phyloP scores from a whole-genome alignment of 2,888 invertebrate genomes.

The Seira sanloemensis region DNA sequence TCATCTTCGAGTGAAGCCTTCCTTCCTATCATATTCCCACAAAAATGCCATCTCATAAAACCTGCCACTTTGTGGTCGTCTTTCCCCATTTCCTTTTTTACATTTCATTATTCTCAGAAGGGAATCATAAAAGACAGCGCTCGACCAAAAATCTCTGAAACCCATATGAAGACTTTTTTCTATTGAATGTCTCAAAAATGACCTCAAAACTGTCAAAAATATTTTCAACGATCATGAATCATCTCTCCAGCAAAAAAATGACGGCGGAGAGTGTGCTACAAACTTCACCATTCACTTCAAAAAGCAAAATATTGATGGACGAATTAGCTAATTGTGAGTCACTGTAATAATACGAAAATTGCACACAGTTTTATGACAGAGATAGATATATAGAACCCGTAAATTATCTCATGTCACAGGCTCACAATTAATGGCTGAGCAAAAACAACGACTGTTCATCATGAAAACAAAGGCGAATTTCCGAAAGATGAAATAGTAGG shows the following conservation, averaged over 20 bases:
- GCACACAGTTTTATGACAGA: background rate
- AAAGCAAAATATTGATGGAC: background rate
- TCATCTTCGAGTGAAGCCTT: constrained; percentile 44
- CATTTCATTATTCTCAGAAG: background rate
- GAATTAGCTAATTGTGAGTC: background rate
- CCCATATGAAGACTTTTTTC: constrained; percentile 16
- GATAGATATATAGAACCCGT: background rate
- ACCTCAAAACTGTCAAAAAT: constrained; percentile 52
- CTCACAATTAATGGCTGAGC: background rate
- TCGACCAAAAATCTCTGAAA: background rate
- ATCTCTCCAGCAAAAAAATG: constrained; percentile 30
- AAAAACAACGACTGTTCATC: background rate
- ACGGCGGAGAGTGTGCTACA: constrained; percentile 7
- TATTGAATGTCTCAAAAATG: constrained; percentile 27
- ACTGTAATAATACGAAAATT: constrained; percentile 17
- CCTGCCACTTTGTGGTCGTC: background rate
- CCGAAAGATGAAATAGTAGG: background rate
- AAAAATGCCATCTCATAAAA: background rate
- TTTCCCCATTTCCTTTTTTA: background rate
- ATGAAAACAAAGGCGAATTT: background rate
- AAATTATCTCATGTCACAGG: background rate
- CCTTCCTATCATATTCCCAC: constrained; percentile 30
- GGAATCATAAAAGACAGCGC: background rate
- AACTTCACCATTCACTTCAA: background rate
- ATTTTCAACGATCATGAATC: constrained; percentile 54